These are phyloP conservation scores for Leptoclinus maculatus DNA, from an alignment of 2,797 vertebrate species.

Conservation along the genomic window DNA sequence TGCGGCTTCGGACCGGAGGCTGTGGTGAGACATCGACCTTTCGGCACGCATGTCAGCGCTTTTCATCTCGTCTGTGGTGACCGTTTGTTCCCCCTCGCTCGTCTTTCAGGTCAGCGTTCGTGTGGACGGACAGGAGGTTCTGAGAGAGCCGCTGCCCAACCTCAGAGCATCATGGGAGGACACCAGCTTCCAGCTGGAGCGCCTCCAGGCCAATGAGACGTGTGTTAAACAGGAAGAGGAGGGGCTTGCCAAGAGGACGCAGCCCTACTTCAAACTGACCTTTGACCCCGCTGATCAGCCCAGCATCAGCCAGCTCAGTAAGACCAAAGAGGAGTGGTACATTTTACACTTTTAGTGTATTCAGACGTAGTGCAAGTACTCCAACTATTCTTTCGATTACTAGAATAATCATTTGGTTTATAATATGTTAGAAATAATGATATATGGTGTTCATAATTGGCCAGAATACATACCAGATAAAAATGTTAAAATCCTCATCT, in stretches of 20 bases:
- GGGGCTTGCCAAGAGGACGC: slow-evolving; percentile 82
- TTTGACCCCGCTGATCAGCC: slow-evolving; percentile 82
- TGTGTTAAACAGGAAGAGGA: slow-evolving; percentile 88
- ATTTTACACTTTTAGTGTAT: not conserved
- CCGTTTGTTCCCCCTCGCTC: not conserved
- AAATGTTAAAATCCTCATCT: not conserved
- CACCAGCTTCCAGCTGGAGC: slow-evolving; percentile 92
- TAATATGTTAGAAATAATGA: not conserved
- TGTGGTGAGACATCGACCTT: slow-evolving; percentile 77
- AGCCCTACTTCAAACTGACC: slow-evolving; percentile 86
- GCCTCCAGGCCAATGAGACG: slow-evolving; percentile 85
- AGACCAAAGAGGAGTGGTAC: slow-evolving; percentile 29
- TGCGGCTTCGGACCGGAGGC: slow-evolving; percentile 84
- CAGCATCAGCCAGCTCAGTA: slow-evolving; percentile 76
- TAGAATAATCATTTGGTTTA: not conserved
- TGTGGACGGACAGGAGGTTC: slow-evolving; percentile 83
- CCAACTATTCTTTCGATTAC: too few species aligned
- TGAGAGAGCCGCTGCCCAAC: slow-evolving; percentile 82
- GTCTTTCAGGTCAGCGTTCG: slow-evolving; percentile 81
- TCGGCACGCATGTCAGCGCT: not conserved
- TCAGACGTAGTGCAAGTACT: not conserved
- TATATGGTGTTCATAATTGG: not conserved
- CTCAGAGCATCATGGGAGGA: slow-evolving; percentile 91
- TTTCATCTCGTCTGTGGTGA: not conserved
- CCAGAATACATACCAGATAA: not conserved